Base-by-base conservation (phyloP, 2,113 vertebrate genomes). In the Mormoops blainvillei region DNA sequence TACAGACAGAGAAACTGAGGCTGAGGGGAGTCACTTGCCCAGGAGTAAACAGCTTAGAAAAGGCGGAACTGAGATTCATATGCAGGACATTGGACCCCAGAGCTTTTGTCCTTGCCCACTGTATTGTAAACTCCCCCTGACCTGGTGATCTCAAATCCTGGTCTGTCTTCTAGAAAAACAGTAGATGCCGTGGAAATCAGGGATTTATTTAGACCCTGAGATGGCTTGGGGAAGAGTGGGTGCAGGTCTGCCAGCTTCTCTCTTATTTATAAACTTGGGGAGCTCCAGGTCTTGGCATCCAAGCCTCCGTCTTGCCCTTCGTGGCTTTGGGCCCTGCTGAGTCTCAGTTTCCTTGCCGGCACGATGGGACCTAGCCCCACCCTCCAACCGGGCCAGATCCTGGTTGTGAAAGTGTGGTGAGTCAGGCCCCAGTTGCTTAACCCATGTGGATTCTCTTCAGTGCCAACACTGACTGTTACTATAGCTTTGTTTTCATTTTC, bases 11-110 rank as follows among this genome's bases (percentile, higher is more conserved):
- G 91, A 98, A 95, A 87, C 73, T 84, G 94, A 95, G 78, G 84
- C 93, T 68, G 76, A 80, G 83, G 65, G 87, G 65, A 93, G 68
- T 97, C 97, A 92, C 96, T 98, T 97, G 56, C 86, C 84, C 92
- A 41, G 94, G 95, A 36, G 71, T 85, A 93, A 38, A 61, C 68
- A 77, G 38, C 3, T 16, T 95, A 84, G 41, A 2, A 74, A 91
- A 82, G 92, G 77, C 94, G 96, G 41, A 48, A 58, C 65, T 26
- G 76, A 80, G 77, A 93, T 56, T 87, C 89, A 92, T 93, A 92
- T 83, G 80, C 94, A 96, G 96, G 74, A 71, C 87, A 88, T 94
- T 90, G 63, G 89, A 96, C 86, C 91, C 48, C 70, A 33, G 24
- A 91, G 92, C 87, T 95, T 96, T 95, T 70, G 81, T 77, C 76